Conservation (phyloP, 2,888 invertebrate genomes). For the Erynnis tages region DNA sequence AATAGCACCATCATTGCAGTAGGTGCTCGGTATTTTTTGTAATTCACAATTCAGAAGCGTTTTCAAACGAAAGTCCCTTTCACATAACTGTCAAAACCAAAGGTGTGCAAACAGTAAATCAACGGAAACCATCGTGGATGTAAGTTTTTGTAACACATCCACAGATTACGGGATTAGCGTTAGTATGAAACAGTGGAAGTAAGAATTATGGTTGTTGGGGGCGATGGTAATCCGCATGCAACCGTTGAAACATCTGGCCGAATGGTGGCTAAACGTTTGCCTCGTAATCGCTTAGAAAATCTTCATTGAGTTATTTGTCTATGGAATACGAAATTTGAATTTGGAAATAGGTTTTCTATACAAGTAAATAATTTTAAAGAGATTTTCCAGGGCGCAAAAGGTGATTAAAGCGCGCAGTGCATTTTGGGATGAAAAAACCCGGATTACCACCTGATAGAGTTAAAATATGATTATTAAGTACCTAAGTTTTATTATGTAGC, state of each 20-base stretch:
- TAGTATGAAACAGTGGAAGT: constrained; percentile 29
- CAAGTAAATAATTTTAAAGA: too few species aligned
- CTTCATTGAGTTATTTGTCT: not conserved
- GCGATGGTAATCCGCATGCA: constrained; percentile 36
- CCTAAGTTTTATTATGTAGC: too few species aligned
- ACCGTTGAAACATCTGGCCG: constrained; percentile 37
- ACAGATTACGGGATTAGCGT: constrained; percentile 41
- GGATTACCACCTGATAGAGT: too few species aligned
- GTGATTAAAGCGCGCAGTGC: too few species aligned
- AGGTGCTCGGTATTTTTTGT: too few species aligned
- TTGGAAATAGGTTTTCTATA: too few species aligned
- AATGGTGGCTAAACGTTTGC: constrained; percentile 1
- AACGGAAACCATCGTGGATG: constrained; percentile 28
- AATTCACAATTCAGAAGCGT: not conserved
- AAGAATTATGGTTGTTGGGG: constrained; percentile 37
- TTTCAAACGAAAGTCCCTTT: not conserved
- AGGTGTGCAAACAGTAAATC: constrained; percentile 25
- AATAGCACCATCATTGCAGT: too few species aligned
- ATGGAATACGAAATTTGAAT: constrained; percentile 7
- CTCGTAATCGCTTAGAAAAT: constrained; percentile 1
- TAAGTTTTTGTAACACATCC: constrained; percentile 35
- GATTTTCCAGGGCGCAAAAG: too few species aligned
- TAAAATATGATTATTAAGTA: too few species aligned
- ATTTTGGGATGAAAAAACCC: too few species aligned
- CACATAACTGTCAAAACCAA: constrained; percentile 10